Base-by-base conservation (phyloP, 2,113 vertebrate species). In the Istiophorus platypterus region DNA sequence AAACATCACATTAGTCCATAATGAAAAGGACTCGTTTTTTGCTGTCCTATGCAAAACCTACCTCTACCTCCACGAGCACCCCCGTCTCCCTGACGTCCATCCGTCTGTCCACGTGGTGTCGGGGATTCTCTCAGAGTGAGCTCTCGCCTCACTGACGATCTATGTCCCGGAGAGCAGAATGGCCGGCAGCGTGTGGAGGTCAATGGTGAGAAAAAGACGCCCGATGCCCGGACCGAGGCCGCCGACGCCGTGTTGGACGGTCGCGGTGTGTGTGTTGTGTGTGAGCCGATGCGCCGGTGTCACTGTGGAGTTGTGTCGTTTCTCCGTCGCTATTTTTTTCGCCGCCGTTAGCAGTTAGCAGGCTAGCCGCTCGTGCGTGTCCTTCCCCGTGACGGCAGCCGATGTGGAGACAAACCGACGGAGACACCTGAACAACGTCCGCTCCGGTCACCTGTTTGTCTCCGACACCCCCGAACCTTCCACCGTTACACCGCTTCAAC, bases 111-210 rank as follows among this genome's bases (percentile, higher is more conserved):
- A 8, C 8, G 1, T 56, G 54, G 15, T 5, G 13, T 13, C 5
- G 54, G 27, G 24, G 24, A 57, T 7, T 7, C 7, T 31, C 1
- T 70, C 10, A 0, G 64, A 37, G 77, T 79, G 85, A 65, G 0
- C 0, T 29, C 9, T 57, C 58, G 6, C 0, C 0, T 0, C 12
- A 5, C 14, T 10, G 26, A 69, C 29, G 74, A 86, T 79, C 78
- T 88, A 31, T 4, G 65, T 52, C 1, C 2, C 12, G 20, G 29
- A 17, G 29, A 18, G 17, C 68, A 92, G 77, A 24, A 96, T 96
- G 95, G 93, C 94, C 79, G 90, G 95, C 72, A 92, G 76, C 89
- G 88, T 70, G 76, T 95, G 93, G 95, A 96, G 95, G 94, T 94
- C 95, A 95, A 88, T 95, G 95, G 95, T 96, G 80, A 93, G 93